phyloP scores from a whole-genome alignment of 1,140 invertebrate species.

The Musca domestica region DNA sequence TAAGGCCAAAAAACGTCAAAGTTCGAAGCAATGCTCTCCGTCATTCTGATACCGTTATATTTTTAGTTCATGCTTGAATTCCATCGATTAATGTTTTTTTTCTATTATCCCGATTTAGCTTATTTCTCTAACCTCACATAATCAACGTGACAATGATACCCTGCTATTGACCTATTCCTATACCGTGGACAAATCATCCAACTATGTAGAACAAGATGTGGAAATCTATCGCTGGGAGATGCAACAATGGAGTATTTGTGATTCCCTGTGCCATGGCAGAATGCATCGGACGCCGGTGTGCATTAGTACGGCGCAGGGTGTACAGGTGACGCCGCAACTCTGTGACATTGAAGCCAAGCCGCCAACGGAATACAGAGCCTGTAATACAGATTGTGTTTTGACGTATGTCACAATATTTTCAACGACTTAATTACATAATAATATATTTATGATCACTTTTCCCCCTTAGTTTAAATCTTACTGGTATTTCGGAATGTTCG shows the following conservation, averaged over 20 bases:
- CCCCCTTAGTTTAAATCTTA: constrained; percentile 43
- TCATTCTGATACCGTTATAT: too few relatives aligned
- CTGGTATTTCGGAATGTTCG: constrained; percentile 65
- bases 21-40: too few relatives aligned
- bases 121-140: constrained; percentile 40
- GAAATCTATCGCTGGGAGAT: constrained; percentile 52
- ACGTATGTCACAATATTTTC: constrained; percentile 53
- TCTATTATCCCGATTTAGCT: too few relatives aligned
- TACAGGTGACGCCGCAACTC: constrained; percentile 55
- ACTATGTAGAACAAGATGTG: constrained; percentile 34
- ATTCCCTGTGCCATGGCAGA: constrained; percentile 56
- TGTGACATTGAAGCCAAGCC: constrained; percentile 56
- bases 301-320: constrained; percentile 48
- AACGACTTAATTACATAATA: too few relatives aligned
- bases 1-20: too few relatives aligned
- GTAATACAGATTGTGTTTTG: constrained; percentile 61
- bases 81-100: too few relatives aligned
- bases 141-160: constrained; percentile 37
- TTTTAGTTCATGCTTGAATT: too few relatives aligned
- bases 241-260: constrained; percentile 46
- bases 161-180: constrained; percentile 45
- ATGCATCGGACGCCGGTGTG: constrained; percentile 43
- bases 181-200: constrained; percentile 40
- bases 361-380: constrained; percentile 53
- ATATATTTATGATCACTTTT: background rate